Evolutionary conservation across 2,888 invertebrate species (phyloP).

Genomic region (Phyto melanocephala): DNA sequence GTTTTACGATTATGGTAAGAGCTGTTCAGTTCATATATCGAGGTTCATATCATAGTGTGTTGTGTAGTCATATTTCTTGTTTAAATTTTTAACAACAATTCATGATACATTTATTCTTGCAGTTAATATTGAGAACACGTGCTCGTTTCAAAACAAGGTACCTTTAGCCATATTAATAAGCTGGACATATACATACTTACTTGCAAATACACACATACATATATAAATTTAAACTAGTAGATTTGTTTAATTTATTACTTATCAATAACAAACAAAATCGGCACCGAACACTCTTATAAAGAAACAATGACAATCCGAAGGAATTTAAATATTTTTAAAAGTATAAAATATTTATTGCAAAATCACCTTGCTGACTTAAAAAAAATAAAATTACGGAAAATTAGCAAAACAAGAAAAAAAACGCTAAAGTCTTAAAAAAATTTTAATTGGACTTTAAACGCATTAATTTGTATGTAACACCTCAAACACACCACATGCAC

Average conservation of each 20-base stretch:
- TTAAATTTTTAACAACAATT: conserved; percentile 30
- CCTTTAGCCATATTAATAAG: background rate
- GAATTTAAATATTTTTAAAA: conserved; percentile 17
- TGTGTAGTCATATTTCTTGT: conserved; percentile 2
- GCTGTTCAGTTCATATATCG: conserved; percentile 9
- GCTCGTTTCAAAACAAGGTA: conserved; percentile 37
- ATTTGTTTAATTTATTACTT: conserved; percentile 8
- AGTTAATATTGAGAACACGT: conserved; percentile 56
- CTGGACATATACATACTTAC: background rate
- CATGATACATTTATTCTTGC: conserved; percentile 6
- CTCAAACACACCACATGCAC: background rate
- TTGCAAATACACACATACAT: too few relatives aligned
- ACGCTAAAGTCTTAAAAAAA: conserved; percentile 27
- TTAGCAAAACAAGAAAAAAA: conserved; percentile 4
- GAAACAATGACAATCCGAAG: conserved; percentile 25
- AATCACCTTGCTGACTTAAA: too few relatives aligned
- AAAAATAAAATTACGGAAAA: background rate
- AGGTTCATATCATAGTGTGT: background rate
- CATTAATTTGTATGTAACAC: conserved; percentile 27
- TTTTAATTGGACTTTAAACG: conserved; percentile 33
- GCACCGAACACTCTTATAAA: background rate
- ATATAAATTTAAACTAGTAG: conserved; percentile 17
- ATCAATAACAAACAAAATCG: conserved; percentile 5
- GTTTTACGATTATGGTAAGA: conserved; percentile 24
- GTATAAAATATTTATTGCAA: too few relatives aligned